Base-by-base conservation (phyloP, 2,797 vertebrate species). In the Streptopelia turtur region DNA sequence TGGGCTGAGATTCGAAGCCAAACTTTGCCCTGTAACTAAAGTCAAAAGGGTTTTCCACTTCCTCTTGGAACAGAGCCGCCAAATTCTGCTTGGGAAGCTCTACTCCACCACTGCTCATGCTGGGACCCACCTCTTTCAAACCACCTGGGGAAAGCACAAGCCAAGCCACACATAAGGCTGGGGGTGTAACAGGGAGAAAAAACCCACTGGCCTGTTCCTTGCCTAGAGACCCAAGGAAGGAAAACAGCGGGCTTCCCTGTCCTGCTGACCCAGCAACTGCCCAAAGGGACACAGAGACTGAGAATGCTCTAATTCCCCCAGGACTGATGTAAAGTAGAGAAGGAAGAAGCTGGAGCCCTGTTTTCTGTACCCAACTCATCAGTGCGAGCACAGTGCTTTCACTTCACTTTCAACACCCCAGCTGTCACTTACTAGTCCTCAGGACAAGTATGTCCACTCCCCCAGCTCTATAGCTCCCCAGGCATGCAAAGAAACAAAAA, bases 401-500 rank as follows among this genome's bases (percentile, higher is more conserved):
- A 53, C 70, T 87, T 91, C 16, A 50, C 30, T 93, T 88, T 17
- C 43, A 82, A 5, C 30, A 63, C 47, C 53, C 17, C 53, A 74
- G 18, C 33, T 81, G 21, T 41, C 80, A 72, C 27, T 68, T 65
- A 50, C 20, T 77, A 43, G 47, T 43, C 30, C 47, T 53, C 50
- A 69, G 47, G 41, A 77, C 64, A 60, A 50, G 12, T 47, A 30
- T 15, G 47, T 35, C 78, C 53, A 64, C 43, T 45, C 31, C 24
- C 20, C 14, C 28, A 74, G 60, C 16, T 82, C 47, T 33, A 50
- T 3, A 41, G 16, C 20, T 86, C 43, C 63, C 52, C 60, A 90
- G 56, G 68, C 80, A 57, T 87, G 96, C 88, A 92, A 83, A 24
- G 55, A 68, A 91, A 91, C 16, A 79, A 45, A 33, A 18, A 79